A percentile compares a stretch with the other conserved stretches of the same genome.
phyloP scores from a whole-genome alignment of 1,140 invertebrate genomes.

The Ceratosolen fusciceps region DNA sequence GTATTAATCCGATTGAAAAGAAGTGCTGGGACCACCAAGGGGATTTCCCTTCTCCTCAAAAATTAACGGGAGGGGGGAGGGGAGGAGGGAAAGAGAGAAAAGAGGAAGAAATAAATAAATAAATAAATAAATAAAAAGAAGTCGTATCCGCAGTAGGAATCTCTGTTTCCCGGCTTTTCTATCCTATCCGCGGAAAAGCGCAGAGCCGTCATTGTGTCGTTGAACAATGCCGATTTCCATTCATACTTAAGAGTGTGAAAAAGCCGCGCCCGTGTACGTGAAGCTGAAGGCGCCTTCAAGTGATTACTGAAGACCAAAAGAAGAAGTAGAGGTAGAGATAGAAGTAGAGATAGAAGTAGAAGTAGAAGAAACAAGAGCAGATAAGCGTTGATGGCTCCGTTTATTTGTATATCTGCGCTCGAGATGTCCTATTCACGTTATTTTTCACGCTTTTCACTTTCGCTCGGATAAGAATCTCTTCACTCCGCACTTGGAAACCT shows the following conservation, averaged over 20 bases:
- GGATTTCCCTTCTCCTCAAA: neutral
- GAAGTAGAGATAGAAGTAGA: no score
- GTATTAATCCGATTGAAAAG: neutral
- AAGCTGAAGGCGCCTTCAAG: neutral
- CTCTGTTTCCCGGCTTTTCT: neutral
- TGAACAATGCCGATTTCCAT: constrained; percentile 38
- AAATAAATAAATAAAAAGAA: neutral
- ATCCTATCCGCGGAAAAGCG: neutral
- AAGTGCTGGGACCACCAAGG: neutral
- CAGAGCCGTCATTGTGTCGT: constrained; percentile 15
- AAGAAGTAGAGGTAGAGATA: no score
- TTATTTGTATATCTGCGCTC: no score
- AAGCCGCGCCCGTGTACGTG: neutral
- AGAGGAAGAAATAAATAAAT: no score
- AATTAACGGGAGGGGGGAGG: neutral
- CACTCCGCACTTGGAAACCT: no score
- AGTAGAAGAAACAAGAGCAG: no score
- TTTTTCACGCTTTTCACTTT: no score
- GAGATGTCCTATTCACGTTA: no score
- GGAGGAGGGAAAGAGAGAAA: no score
- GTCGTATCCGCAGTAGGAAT: neutral
- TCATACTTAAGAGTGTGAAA: neutral
- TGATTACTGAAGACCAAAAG: no score
- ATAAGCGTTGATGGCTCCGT: no score
- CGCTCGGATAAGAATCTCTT: no score